These are phyloP conservation scores for Kryptolebias marmoratus DNA, from an alignment of 2,113 vertebrate genomes.

Conservation along the genomic window DNA sequence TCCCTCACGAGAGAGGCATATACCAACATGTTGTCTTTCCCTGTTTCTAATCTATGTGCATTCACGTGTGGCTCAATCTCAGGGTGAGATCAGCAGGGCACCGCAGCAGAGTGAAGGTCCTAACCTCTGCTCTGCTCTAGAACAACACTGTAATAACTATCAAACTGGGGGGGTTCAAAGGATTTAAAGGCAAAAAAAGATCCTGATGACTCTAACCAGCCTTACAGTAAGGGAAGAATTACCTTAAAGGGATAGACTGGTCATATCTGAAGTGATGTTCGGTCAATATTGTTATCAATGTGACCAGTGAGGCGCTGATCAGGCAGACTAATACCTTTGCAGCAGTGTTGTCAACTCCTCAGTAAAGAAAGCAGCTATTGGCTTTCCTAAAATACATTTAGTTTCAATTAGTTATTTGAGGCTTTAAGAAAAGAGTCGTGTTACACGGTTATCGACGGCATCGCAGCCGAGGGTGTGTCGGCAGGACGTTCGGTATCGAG, in stretches of 20 bases:
- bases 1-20: slow-evolving; percentile 8
- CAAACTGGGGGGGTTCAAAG: neutral
- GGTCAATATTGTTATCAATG: neutral
- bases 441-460: too few relatives aligned
- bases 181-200: slow-evolving; percentile 29
- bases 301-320: too few relatives aligned
- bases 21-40: slow-evolving; percentile 23
- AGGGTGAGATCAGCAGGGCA: slow-evolving; percentile 1
- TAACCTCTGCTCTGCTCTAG: slow-evolving; percentile 12
- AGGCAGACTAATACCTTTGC: too few relatives aligned
- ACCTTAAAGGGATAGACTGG: neutral
- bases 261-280: too few relatives aligned
- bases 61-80: slow-evolving; percentile 19
- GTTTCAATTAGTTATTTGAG: too few relatives aligned
- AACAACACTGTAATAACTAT: slow-evolving; percentile 47
- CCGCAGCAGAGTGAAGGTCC: slow-evolving; percentile 28
- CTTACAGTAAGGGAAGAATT: slow-evolving; percentile 29
- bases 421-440: too few relatives aligned
- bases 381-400: too few relatives aligned
- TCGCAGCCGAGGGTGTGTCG: too few relatives aligned
- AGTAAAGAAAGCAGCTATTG: too few relatives aligned
- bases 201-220: slow-evolving; percentile 27
- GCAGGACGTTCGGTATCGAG: too few relatives aligned
- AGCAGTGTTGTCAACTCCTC: too few relatives aligned
- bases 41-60: slow-evolving; percentile 8